Percentiles rank a stretch among this genome's conserved stretches.
These are phyloP conservation scores for Meloidogyne exigua DNA, from an alignment of 1,140 invertebrate genomes.

Conservation along the genomic window DNA sequence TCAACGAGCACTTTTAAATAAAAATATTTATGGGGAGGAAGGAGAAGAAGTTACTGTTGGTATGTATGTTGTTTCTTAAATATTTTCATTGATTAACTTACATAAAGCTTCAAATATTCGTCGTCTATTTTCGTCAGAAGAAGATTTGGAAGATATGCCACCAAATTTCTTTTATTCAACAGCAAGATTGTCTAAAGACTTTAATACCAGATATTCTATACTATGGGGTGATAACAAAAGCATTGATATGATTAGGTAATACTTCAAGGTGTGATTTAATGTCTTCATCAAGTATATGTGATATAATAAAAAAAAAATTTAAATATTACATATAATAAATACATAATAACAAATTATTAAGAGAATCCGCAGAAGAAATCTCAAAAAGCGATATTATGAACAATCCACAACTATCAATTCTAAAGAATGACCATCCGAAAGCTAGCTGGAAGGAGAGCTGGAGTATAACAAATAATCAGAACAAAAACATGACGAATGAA, in stretches of 20 bases:
- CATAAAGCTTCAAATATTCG: not conserved
- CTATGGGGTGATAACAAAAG: conserved; percentile 8
- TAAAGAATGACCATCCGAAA: too few species aligned
- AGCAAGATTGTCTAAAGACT: conserved; percentile 17
- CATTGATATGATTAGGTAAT: not conserved
- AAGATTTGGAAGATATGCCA: conserved; percentile 23
- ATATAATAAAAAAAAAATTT: too few species aligned
- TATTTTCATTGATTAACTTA: too few species aligned
- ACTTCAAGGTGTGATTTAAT: not conserved
- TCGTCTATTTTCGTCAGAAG: conserved; percentile 17
- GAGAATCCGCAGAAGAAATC: too few species aligned
- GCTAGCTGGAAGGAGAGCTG: too few species aligned
- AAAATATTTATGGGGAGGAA: not conserved
- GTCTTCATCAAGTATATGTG: too few species aligned
- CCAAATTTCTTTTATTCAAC: conserved; percentile 25
- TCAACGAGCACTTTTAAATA: not conserved
- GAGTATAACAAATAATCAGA: too few species aligned
- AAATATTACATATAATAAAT: too few species aligned
- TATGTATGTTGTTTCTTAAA: too few species aligned
- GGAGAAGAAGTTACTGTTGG: conserved; percentile 1
- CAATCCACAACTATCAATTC: too few species aligned
- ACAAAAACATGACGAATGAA: not conserved
- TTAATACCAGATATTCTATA: conserved; percentile 14
- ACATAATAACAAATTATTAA: too few species aligned
- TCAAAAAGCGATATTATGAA: too few species aligned